These are phyloP conservation scores for Mellilla xanthometata DNA, from an alignment of 2,888 invertebrate genomes.

Conservation along the genomic window DNA sequence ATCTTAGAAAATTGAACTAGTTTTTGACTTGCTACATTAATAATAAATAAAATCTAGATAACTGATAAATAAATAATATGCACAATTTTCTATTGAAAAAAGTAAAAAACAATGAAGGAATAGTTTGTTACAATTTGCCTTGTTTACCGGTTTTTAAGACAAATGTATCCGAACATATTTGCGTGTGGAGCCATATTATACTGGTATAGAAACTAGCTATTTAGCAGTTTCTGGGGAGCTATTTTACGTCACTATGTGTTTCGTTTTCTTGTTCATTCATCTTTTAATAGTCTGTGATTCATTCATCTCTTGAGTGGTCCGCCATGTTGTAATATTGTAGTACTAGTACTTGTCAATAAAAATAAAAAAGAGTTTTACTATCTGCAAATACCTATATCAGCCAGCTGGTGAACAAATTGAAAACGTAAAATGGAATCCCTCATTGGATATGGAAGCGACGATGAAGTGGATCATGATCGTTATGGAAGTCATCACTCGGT, in stretches of 20 bases:
- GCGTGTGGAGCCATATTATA: not conserved
- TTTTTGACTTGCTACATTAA: no score
- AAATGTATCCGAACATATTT: no score
- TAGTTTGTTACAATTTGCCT: no score
- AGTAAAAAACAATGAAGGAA: no score
- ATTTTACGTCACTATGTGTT: not conserved
- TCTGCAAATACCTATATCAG: not conserved
- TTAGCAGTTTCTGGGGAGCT: no score
- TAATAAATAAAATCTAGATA: no score
- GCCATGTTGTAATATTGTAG: constrained; percentile 17
- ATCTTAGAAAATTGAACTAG: no score
- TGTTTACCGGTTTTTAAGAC: no score
- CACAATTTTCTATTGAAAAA: no score
- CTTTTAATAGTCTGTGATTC: not conserved
- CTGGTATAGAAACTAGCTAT: not conserved
- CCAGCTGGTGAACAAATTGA: not conserved
- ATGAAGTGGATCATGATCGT: constrained; percentile 84
- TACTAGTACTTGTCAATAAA: not conserved
- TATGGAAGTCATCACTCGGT: constrained; percentile 60
- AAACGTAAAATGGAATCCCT: constrained; percentile 86
- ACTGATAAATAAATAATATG: no score
- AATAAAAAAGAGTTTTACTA: not conserved
- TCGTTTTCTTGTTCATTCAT: constrained; percentile 6
- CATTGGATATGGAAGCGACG: constrained; percentile 90
- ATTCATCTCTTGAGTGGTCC: constrained; percentile 1